A percentile compares a stretch with the other conserved stretches of the same genome.
phyloP scores from a whole-genome alignment of 2,888 invertebrate species.

The Ormia ochracea region DNA sequence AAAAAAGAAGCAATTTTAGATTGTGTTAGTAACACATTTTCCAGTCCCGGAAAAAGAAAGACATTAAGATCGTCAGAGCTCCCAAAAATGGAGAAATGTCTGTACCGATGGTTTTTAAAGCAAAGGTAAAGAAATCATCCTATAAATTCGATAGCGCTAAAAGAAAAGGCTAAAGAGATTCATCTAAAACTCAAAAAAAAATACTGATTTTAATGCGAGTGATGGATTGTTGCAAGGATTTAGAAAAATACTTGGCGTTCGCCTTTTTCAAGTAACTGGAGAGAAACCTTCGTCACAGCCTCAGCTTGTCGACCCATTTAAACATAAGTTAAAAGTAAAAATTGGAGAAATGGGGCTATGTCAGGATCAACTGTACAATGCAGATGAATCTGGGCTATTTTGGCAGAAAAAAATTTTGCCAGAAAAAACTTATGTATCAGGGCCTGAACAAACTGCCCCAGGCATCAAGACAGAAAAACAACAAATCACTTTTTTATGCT shows the following conservation, averaged over 20 bases:
- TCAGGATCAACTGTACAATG: neutral
- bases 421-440: constrained; percentile 18
- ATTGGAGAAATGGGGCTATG: neutral
- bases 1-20: neutral
- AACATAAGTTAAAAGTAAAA: neutral
- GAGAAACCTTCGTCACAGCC: neutral
- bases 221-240: neutral
- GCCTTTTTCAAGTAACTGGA: neutral
- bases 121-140: constrained; percentile 10
- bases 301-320: neutral
- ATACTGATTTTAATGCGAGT: neutral
- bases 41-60: neutral
- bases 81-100: constrained; percentile 11
- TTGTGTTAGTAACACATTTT: neutral
- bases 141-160: constrained; percentile 2
- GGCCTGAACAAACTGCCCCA: neutral
- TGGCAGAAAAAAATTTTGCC: constrained; percentile 19
- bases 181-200: neutral
- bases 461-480: neutral
- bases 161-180: constrained; percentile 7
- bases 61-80: constrained; percentile 5
- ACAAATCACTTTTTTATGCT: constrained; percentile 1
- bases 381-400: neutral
- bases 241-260: neutral
- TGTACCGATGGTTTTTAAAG: constrained; percentile 6